Base-by-base conservation (phyloP, 1,140 invertebrate genomes). In the Cepaea nemoralis region DNA sequence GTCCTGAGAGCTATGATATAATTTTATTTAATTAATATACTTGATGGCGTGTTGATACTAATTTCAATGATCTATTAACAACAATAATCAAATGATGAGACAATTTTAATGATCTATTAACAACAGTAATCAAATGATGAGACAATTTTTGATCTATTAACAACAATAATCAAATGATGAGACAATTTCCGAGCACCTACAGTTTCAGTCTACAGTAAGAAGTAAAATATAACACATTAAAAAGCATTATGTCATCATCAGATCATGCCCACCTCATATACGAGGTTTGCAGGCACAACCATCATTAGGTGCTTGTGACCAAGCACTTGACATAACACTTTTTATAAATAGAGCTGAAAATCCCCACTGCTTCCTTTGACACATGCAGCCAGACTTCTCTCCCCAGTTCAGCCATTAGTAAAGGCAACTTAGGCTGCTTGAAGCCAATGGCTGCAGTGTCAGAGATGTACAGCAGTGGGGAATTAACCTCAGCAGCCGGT, bases 401-500 rank as follows among this genome's bases (percentile, higher is more conserved):
- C 16, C 42, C 6, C 42, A 10, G 6, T 6, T 45, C 42, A 45
- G 42, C 6, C 6, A 45, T 10, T 6, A 6, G 6, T 45, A 45
- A 14, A 31, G 59, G 16, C 59, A 63, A 16, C 5, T 6, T 31
- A 5, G 27, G 5, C 59, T 27, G n/a, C 59, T 63, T 31, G 5
- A 63, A 31, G 27, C 22, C 3, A 31, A 10, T 16, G n/a, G 27
- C 59, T 31, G 59, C 27, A 10, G 22, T 31, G 59, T 31, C 59
- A 6, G 59, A 31, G 27, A 16, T 63, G n/a, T 6, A 81, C 85
- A 88, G 85, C 88, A 90, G 88, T 85, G 87, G 87, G 89, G 86
- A 86, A 85, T 93, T 94, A 94, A 93, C 94, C 93, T 94, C 94
- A 94, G 93, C 94, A 94, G 80, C 93, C 93, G 48, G 91, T 88